A percentile compares a stretch with the other conserved stretches of the same genome.
Conservation (phyloP, 2,113 vertebrate genomes). For the Siniperca knerii region DNA sequence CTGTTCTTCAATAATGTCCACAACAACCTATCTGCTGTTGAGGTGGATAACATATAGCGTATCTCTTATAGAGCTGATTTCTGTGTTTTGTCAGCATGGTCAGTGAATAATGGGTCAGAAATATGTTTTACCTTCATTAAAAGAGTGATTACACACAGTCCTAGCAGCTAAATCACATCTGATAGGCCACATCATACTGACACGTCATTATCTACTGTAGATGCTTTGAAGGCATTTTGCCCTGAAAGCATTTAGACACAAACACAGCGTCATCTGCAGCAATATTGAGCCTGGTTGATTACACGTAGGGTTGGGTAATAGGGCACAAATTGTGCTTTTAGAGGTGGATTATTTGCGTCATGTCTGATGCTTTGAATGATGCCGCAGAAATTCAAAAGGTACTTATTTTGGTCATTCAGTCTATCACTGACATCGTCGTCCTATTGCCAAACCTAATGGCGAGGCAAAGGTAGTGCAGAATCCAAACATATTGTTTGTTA, state of each 20-base stretch:
- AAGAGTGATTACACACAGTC: slow-evolving; percentile 38
- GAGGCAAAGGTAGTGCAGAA: background rate
- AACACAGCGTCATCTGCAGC: slow-evolving; percentile 47
- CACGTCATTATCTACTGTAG: slow-evolving; percentile 61
- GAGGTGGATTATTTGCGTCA: slow-evolving; percentile 30
- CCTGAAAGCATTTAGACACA: slow-evolving; percentile 56
- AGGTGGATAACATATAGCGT: background rate
- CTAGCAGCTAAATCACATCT: slow-evolving; percentile 40
- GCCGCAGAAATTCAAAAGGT: background rate
- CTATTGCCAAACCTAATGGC: background rate
- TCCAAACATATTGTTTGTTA: background rate
- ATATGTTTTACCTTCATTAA: slow-evolving; percentile 62
- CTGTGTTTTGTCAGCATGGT: slow-evolving; percentile 3
- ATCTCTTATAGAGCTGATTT: background rate
- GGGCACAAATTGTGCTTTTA: slow-evolving; percentile 41
- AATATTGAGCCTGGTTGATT: background rate
- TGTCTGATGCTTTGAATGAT: slow-evolving; percentile 15
- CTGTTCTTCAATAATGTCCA: background rate
- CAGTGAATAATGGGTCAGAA: slow-evolving; percentile 37
- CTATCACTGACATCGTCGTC: background rate
- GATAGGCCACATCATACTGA: slow-evolving; percentile 52
- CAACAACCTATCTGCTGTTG: background rate
- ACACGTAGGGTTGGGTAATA: slow-evolving; percentile 12
- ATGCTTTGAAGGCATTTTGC: slow-evolving; percentile 40
- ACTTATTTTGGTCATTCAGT: background rate